Evolutionary conservation across 2,113 vertebrate genomes (phyloP).

Genomic region (Thalassarche chlororhynchos): DNA sequence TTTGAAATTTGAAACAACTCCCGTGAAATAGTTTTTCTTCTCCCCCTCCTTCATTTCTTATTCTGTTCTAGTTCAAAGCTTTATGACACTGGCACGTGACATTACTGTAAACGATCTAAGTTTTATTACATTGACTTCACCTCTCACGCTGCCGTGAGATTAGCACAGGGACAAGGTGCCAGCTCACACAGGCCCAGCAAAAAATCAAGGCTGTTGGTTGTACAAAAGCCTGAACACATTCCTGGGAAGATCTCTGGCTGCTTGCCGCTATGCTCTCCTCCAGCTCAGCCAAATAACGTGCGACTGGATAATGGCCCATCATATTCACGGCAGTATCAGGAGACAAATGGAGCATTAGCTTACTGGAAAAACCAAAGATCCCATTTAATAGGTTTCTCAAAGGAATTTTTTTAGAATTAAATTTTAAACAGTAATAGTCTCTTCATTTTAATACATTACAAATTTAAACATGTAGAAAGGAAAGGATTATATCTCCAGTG

Average conservation of each 20-base stretch:
- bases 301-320: not conserved
- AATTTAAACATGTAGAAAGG: not conserved
- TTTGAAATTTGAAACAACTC: not conserved
- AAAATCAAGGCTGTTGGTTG: not conserved
- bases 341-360: not conserved
- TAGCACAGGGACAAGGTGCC: not conserved
- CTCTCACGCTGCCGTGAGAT: not conserved
- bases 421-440: slow-evolving; percentile 3
- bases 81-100: not conserved
- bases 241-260: not conserved
- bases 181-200: not conserved
- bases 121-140: not conserved
- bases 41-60: not conserved
- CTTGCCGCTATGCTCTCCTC: not conserved
- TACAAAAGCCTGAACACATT: not conserved
- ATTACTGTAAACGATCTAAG: not conserved
- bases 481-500: not conserved
- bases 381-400: not conserved
- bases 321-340: not conserved
- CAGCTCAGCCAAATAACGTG: not conserved
- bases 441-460: slow-evolving; percentile 21
- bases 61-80: not conserved
- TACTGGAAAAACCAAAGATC: slow-evolving; percentile 1
- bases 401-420: not conserved
- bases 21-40: not conserved